A percentile compares a stretch with the other conserved stretches of the same genome.
These are phyloP conservation scores for Halichoerus grypus DNA, from an alignment of 2,113 vertebrate species.

Conservation along the genomic window DNA sequence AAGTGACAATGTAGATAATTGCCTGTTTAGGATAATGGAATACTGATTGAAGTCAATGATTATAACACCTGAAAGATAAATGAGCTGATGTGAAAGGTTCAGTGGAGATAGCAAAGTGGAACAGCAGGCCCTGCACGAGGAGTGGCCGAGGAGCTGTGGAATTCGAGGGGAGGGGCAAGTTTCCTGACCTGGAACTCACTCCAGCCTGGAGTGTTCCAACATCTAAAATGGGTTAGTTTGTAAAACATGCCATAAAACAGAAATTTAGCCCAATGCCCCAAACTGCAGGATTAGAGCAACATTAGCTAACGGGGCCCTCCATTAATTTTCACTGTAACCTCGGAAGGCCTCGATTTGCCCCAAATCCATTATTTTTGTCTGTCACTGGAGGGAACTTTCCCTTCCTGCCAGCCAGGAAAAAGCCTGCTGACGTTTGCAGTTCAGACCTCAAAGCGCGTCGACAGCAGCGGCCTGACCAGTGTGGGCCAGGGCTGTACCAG, in stretches of 20 bases:
- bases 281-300: constrained; percentile 87
- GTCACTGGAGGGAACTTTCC: constrained; percentile 83
- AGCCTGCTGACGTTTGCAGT: constrained; percentile 77
- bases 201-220: constrained; percentile 66
- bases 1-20: constrained; percentile 99
- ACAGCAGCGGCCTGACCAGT: not conserved
- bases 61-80: constrained; percentile 93
- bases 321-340: constrained; percentile 86
- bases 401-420: constrained; percentile 83
- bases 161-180: constrained; percentile 78
- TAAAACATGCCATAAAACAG: constrained; percentile 86
- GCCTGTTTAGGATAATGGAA: constrained; percentile 95
- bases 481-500: constrained; percentile 15
- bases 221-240: constrained; percentile 83
- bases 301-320: constrained; percentile 85
- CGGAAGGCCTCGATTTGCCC: constrained; percentile 75
- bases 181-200: constrained; percentile 84
- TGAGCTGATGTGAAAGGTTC: constrained; percentile 89
- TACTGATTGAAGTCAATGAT: constrained; percentile 96
- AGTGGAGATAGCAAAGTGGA: constrained; percentile 85
- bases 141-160: constrained; percentile 62
- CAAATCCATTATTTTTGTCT: constrained; percentile 83
- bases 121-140: constrained; percentile 69
- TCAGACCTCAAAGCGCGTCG: constrained; percentile 69
- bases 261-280: constrained; percentile 82